These are phyloP conservation scores for Enteromius unitaeniatus DNA, from an alignment of 2,797 vertebrate genomes.

Conservation along the genomic window DNA sequence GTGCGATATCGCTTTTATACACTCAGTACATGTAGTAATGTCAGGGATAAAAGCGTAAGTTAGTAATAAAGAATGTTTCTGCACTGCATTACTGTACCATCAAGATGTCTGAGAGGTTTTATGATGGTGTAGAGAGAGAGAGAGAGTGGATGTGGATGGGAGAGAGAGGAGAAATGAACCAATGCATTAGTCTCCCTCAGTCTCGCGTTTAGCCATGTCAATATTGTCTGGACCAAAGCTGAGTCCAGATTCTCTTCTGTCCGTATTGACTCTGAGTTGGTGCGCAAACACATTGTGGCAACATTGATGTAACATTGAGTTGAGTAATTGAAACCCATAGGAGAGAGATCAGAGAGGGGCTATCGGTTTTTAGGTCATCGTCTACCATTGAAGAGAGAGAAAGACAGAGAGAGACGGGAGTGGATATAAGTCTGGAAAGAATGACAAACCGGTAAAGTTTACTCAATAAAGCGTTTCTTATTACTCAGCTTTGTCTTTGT, in stretches of 20 bases:
- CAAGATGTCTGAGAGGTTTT: slow-evolving; percentile 45
- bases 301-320: slow-evolving; percentile 58
- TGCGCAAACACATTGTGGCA: slow-evolving; percentile 54
- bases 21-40: slow-evolving; percentile 16
- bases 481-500: not conserved
- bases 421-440: slow-evolving; percentile 29
- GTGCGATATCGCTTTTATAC: slow-evolving; percentile 14
- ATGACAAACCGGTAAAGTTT: slow-evolving; percentile 29
- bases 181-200: slow-evolving; percentile 56
- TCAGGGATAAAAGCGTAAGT: slow-evolving; percentile 27
- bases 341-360: slow-evolving; percentile 8
- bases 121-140: slow-evolving; percentile 23
- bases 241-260: slow-evolving; percentile 44
- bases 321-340: slow-evolving; percentile 53
- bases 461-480: slow-evolving; percentile 35
- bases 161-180: slow-evolving; percentile 25
- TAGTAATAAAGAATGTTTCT: slow-evolving; percentile 32
- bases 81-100: slow-evolving; percentile 44
- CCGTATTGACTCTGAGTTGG: slow-evolving; percentile 56
- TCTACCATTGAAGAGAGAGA: not conserved
- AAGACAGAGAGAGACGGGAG: not conserved
- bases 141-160: not conserved
- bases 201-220: slow-evolving; percentile 57
- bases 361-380: slow-evolving; percentile 29
- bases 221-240: slow-evolving; percentile 63